Base-by-base conservation (phyloP, 2,113 vertebrate genomes). In the Prinia subflava region DNA sequence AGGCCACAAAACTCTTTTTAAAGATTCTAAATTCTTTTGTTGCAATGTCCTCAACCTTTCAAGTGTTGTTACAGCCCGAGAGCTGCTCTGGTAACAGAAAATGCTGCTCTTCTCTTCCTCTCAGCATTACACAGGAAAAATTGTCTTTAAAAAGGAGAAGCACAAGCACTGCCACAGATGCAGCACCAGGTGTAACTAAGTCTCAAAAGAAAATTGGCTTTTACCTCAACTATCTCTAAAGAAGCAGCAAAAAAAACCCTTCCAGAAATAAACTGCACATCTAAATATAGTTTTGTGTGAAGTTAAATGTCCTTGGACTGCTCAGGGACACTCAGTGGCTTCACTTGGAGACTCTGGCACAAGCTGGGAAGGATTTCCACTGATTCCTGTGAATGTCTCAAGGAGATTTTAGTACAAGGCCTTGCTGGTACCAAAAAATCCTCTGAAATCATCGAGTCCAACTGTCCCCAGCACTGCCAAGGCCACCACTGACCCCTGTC, bases 331-430 rank as follows among this genome's bases (percentile, higher is more conserved):
- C 46, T 52, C 6, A 0, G 46, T 33, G 64, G 33, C 74, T 84
- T 60, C 8, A 52, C 55, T 7, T 69, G 37, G 42, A 62, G 56
- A 6, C 50, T 44, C 68, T 74, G 73, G 42, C 18, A 35, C 6
- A 11, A 73, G 31, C 37, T 60, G n/a, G 84, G 49, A 83, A 73
- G 68, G 47, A 81, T 90, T 74, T 81, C 57, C 69, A 46, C 46
- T 1, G 1, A 30, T 28, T 41, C 10, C 53, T 7, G 0, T 0
- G 18, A 39, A 44, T 10, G 25, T 62, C 44, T 70, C 44, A 46
- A 8, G 56, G 23, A 42, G 70, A 31, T 46, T 25, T 70, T 4
- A 9, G 39, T 16, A 15, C n/a, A 30, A 55, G 73, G 37, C 24
- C 39, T 28, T 49, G 67, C 50, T 30, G 24, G 25, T 28, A 35